Evolutionary conservation across 2,797 vertebrate genomes (phyloP), one percentile per base, ranked within the genome.

Genomic region (Rhynchotus rufescens): DNA sequence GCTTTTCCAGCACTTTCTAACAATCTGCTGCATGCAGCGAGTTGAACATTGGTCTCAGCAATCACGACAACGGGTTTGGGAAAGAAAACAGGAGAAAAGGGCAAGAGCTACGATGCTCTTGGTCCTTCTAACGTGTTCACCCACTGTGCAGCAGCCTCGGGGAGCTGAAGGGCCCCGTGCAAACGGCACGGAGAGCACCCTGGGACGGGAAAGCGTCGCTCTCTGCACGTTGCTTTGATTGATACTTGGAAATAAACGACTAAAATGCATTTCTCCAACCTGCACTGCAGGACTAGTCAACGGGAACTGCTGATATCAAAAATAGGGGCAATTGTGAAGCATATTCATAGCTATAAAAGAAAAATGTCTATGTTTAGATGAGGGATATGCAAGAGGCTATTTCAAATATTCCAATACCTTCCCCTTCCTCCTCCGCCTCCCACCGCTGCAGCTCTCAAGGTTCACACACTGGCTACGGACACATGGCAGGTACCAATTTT

Each of bases 401-500:
- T 10, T 26, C 4, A 57, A 26, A 26, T 28, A 44, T 49, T 13
- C 49, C 38, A 7, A n/a, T 10, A 8, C 5, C 21, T n/a, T 7
- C 4, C 8, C 52, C 38, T 77, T 38, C 51, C 32, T 71, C 15
- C 15, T 42, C 64, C 14, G 56, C 30, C 38, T 40, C 21, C 59
- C n/a, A 10, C 34, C 6, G 11, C 42, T 5, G 23, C 21, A n/a
- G 4, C 72, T 15, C 6, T 15, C 42, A 2, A 7, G 2, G 40
- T 12, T 23, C 57, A 4, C 1, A 9, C 32, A 21, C 57, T 14
- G 17, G 3, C 22, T 1, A 5, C 0, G 4, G 2, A 34, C 12
- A 3, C 52, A 1, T 4, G 2, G 47, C 2, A 8, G 0, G 13
- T 9, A 6, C 1, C 1, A 3, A 4, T 26, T 62, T 47, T 34